Conservation (phyloP, 1,140 invertebrate species). For the Drosophila santomea region DNA sequence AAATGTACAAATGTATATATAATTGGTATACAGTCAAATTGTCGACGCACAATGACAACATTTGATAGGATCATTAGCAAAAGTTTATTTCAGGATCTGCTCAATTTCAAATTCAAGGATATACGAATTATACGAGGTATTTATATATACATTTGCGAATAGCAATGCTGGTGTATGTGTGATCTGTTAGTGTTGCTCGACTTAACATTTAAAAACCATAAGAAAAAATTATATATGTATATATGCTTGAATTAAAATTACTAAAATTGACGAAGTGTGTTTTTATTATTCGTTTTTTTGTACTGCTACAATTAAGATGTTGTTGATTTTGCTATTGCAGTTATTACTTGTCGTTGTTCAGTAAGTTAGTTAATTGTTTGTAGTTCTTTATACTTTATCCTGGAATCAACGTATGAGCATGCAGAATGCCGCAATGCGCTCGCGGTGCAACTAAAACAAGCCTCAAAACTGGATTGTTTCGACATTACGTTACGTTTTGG, state of each 20-base stretch:
- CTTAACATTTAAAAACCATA: constrained; percentile 76
- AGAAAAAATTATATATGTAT: constrained; percentile 67
- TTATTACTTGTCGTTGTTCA: constrained; percentile 51
- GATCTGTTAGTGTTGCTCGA: constrained; percentile 49
- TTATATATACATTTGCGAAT: constrained; percentile 48
- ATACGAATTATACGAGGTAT: constrained; percentile 26
- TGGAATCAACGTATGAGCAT: constrained; percentile 65
- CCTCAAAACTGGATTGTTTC: constrained; percentile 35
- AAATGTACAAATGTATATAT: constrained; percentile 53
- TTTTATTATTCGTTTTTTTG: constrained; percentile 50
- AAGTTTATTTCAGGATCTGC: constrained; percentile 15
- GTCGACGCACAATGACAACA: constrained; percentile 30
- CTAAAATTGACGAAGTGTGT: constrained; percentile 85
- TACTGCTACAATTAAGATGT: constrained; percentile 43
- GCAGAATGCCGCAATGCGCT: constrained; percentile 70
- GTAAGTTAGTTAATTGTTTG: constrained; percentile 34
- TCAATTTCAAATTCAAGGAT: constrained; percentile 27
- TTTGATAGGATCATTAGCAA: constrained; percentile 25
- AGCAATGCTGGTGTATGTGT: constrained; percentile 43
- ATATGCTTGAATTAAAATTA: constrained; percentile 77
- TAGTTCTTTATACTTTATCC: constrained; percentile 27
- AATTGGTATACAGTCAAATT: constrained; percentile 33
- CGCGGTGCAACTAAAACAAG: constrained; percentile 56
- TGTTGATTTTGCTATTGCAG: constrained; percentile 56
- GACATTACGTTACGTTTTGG: constrained; percentile 49